A percentile compares a stretch with the other conserved stretches of the same genome.
phyloP scores from a whole-genome alignment of 2,113 vertebrate species.

The Saguinus imperator region DNA sequence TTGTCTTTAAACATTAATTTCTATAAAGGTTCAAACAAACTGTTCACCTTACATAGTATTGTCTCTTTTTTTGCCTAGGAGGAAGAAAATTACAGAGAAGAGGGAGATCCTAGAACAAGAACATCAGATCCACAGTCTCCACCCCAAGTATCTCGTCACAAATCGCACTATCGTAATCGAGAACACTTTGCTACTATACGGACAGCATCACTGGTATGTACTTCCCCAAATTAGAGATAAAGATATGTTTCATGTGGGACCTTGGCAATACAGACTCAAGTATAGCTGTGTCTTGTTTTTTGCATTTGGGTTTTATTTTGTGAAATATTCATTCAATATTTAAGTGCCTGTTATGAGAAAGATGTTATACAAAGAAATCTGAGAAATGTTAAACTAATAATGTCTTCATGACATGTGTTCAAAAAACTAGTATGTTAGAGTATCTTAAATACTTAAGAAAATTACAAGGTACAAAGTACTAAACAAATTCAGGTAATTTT shows the following conservation, averaged over 20 bases:
- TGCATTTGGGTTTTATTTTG: constrained; percentile 2
- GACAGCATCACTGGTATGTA: constrained; percentile 95
- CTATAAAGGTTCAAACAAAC: constrained; percentile 13
- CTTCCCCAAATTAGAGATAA: neutral
- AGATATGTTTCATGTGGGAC: neutral
- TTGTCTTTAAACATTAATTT: constrained; percentile 47
- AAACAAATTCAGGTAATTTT: constrained; percentile 50
- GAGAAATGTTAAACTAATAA: neutral
- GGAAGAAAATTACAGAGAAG: constrained; percentile 91
- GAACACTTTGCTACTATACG: constrained; percentile 99
- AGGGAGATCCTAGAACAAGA: constrained; percentile 89
- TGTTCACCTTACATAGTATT: neutral
- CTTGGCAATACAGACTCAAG: neutral
- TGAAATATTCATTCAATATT: neutral
- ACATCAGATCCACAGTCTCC: constrained; percentile 92
- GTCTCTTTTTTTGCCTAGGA: constrained; percentile 85
- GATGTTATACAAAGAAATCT: neutral
- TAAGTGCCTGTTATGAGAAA: neutral
- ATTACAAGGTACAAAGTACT: neutral
- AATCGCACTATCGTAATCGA: constrained; percentile 93
- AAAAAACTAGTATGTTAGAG: constrained; percentile 31
- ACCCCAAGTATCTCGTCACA: constrained; percentile 93
- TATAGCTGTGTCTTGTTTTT: neutral
- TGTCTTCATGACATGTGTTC: neutral
- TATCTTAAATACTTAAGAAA: constrained; percentile 1